A percentile compares a stretch with the other conserved stretches of the same genome.
These are phyloP conservation scores for Callithrix jacchus DNA, from an alignment of 2,113 vertebrate species.

Conservation along the genomic window DNA sequence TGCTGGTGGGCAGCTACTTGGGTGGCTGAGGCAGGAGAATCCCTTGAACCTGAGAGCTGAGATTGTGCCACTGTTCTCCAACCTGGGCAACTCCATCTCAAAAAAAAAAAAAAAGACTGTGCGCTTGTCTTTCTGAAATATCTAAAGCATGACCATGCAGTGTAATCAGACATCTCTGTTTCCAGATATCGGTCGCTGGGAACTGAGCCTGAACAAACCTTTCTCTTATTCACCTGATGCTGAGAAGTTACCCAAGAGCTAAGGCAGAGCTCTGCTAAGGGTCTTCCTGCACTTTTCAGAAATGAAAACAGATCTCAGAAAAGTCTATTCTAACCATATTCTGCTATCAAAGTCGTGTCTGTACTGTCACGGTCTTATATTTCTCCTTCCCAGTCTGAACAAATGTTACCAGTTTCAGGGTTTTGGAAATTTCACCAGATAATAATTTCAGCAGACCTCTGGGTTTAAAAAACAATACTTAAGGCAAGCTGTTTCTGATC, in stretches of 20 bases:
- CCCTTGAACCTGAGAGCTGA: too few species aligned
- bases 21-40: too few species aligned
- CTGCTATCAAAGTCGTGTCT: neutral
- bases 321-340: neutral
- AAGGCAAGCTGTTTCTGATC: constrained; percentile 82
- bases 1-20: too few species aligned
- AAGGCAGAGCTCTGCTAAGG: neutral
- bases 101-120: neutral
- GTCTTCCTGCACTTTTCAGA: neutral
- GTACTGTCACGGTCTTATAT: neutral
- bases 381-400: constrained; percentile 1
- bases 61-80: too few species aligned
- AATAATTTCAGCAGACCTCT: constrained; percentile 72
- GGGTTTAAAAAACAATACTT: constrained; percentile 82
- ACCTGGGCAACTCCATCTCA: too few species aligned
- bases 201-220: neutral
- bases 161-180: neutral
- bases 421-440: constrained; percentile 47
- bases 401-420: constrained; percentile 58
- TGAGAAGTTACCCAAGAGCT: neutral
- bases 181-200: neutral
- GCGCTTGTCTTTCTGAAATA: neutral
- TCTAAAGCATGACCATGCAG: neutral
- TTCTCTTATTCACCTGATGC: constrained; percentile 9
- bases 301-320: constrained; percentile 52